Evolutionary conservation across 2,797 vertebrate species (phyloP).

Genomic region (Acomys russatus): DNA sequence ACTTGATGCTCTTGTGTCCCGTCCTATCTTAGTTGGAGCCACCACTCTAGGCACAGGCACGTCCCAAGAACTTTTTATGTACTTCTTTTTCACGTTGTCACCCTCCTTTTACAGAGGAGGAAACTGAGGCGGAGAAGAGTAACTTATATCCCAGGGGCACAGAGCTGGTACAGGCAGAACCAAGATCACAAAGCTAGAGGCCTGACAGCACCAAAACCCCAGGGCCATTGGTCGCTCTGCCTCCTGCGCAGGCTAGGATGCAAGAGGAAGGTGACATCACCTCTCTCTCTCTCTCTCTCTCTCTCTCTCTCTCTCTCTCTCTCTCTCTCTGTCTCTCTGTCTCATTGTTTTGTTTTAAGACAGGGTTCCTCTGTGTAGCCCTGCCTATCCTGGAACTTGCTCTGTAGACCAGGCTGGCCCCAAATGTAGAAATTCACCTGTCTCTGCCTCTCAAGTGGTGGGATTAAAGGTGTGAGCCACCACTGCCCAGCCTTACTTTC

Average conservation of each 20-base stretch:
- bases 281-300: not conserved
- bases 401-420: not conserved
- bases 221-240: not conserved
- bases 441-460: not conserved
- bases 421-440: not conserved
- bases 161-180: not conserved
- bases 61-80: not conserved
- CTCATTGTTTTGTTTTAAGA: not conserved
- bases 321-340: not conserved
- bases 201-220: not conserved
- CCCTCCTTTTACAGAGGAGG: not conserved
- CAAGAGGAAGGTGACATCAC: not conserved
- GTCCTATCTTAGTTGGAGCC: too few species aligned
- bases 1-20: rapidly evolving
- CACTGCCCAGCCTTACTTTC: not conserved
- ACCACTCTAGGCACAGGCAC: rapidly evolving
- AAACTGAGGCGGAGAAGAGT: not conserved
- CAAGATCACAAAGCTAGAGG: not conserved
- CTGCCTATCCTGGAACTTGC: not conserved
- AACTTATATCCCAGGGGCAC: not conserved
- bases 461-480: not conserved
- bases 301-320: too few species aligned
- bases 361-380: not conserved
- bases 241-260: not conserved
- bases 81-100: not conserved